phyloP scores from a whole-genome alignment of 2,888 invertebrate species.

The Nipponacmea schrenckii region DNA sequence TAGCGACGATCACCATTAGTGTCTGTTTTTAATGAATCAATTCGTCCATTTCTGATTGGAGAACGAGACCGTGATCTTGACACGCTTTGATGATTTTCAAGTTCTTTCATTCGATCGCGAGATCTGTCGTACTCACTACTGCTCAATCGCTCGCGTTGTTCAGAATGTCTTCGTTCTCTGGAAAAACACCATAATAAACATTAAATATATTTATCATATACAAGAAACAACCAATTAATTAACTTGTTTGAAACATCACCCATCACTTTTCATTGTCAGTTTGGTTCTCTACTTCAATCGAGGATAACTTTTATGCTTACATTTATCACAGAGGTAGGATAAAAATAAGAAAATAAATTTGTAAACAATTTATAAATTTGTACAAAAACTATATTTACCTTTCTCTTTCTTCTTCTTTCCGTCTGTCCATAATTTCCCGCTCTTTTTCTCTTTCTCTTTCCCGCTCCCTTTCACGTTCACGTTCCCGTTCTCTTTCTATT shows the following conservation, averaged over 20 bases:
- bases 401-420: conserved; percentile 46
- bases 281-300: too few species aligned
- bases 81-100: conserved; percentile 28
- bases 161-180: conserved; percentile 44
- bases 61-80: conserved; percentile 55
- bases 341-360: not conserved
- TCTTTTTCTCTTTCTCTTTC: conserved; percentile 30
- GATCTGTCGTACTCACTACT: conserved; percentile 39
- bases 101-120: conserved; percentile 32
- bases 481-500: conserved; percentile 41
- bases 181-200: conserved; percentile 1
- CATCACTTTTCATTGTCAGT: too few species aligned
- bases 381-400: conserved; percentile 21
- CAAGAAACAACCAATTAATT: too few species aligned
- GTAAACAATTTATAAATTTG: too few species aligned
- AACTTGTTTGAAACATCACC: too few species aligned
- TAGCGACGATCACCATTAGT: conserved; percentile 39
- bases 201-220: too few species aligned
- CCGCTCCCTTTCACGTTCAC: conserved; percentile 38
- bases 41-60: conserved; percentile 53
- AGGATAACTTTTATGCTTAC: not conserved
- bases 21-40: conserved; percentile 49
- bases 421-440: conserved; percentile 28
- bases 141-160: conserved; percentile 36
- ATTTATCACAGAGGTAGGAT: conserved; percentile 15